These are phyloP conservation scores for Phocides pigmalion DNA, from an alignment of 1,140 invertebrate genomes.

Conservation along the genomic window DNA sequence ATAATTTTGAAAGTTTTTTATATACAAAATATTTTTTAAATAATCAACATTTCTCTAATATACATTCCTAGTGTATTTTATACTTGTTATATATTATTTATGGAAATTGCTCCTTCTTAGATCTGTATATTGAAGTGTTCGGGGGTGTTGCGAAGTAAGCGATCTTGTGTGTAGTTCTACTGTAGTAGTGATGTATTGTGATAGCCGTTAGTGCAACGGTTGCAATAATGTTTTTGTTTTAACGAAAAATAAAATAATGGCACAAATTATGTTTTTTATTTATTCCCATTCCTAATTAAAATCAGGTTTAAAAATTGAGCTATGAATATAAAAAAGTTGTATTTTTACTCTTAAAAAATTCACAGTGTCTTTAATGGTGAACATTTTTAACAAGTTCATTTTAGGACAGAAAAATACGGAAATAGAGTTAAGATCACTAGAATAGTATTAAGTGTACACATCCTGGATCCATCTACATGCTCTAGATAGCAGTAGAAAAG, in stretches of 20 bases:
- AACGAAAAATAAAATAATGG: conserved; percentile 68
- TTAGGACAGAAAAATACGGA: too few species aligned
- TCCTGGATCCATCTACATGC: too few species aligned
- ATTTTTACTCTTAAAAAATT: too few species aligned
- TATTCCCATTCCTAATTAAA: not conserved
- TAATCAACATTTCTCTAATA: conserved; percentile 37
- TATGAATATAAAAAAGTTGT: too few species aligned
- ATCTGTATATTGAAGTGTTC: conserved; percentile 44
- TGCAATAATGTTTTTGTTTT: conserved; percentile 66
- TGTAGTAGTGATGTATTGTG: conserved; percentile 40
- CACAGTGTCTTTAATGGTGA: too few species aligned
- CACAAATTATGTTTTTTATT: conserved; percentile 53
- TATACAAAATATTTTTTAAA: conserved; percentile 27
- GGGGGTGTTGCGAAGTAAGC: conserved; percentile 3
- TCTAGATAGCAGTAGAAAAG: too few species aligned
- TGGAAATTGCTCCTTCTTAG: conserved; percentile 8
- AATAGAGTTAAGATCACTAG: too few species aligned
- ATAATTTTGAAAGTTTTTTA: conserved; percentile 32
- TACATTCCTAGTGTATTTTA: conserved; percentile 60
- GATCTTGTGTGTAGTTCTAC: conserved; percentile 17
- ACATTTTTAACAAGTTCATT: too few species aligned
- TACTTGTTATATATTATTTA: conserved; percentile 26
- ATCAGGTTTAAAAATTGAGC: too few species aligned
- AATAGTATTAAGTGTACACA: too few species aligned
- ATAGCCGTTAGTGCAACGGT: conserved; percentile 35